Conservation (phyloP, 1,140 invertebrate genomes). For the Heliconius congener region DNA sequence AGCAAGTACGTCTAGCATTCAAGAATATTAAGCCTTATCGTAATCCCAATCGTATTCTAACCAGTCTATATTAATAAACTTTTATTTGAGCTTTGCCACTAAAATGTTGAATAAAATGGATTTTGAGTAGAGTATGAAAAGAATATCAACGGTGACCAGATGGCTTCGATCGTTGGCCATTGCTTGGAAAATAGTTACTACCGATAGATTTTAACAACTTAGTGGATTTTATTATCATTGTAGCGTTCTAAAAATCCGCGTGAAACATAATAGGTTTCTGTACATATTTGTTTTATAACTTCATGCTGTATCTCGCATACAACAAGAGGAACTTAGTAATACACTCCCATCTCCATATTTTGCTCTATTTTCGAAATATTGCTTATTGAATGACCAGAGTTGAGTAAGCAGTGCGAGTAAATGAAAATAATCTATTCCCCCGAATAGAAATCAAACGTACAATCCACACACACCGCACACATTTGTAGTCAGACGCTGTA, state of each 20-base stretch:
- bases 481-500: too few relatives aligned
- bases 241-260: background rate
- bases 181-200: background rate
- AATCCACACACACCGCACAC: too few relatives aligned
- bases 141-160: conserved; percentile 10
- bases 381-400: too few relatives aligned
- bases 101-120: conserved; percentile 2
- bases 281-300: background rate
- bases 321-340: too few relatives aligned
- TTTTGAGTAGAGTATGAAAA: conserved; percentile 6
- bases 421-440: too few relatives aligned
- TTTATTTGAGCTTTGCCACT: conserved; percentile 2
- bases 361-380: too few relatives aligned
- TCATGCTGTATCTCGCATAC: too few relatives aligned
- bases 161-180: background rate
- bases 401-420: too few relatives aligned
- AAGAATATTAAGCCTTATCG: background rate
- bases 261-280: background rate
- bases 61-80: conserved; percentile 12
- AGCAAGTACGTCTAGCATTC: background rate
- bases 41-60: conserved; percentile 12
- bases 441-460: too few relatives aligned
- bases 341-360: too few relatives aligned
- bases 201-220: background rate
- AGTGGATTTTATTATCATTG: background rate